Evolutionary conservation across 1,140 invertebrate genomes (phyloP).

Genomic region (Drosophila ercepeae): DNA sequence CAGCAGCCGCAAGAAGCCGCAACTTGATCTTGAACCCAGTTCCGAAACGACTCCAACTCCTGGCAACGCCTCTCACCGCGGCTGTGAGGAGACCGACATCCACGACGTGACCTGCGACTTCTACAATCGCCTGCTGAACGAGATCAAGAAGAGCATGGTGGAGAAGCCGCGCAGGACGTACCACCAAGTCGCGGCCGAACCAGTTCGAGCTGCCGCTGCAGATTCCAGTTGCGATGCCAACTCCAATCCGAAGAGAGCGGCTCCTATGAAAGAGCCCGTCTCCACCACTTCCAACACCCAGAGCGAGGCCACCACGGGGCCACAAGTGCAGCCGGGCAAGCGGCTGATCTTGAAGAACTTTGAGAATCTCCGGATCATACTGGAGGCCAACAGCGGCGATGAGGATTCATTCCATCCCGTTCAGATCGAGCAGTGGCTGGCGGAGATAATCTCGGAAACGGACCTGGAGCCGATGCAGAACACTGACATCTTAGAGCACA

Average conservation of each 20-base stretch:
- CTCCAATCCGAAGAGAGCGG: conserved; percentile 14
- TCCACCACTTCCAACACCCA: conserved; percentile 45
- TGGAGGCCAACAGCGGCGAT: conserved; percentile 71
- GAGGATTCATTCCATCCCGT: conserved; percentile 83
- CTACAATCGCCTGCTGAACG: conserved; percentile 78
- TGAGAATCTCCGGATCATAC: conserved; percentile 74
- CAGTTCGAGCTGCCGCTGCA: conserved; percentile 33
- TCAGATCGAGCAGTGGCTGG: conserved; percentile 86
- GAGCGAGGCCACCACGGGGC: conserved; percentile 30
- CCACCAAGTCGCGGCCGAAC: conserved; percentile 24
- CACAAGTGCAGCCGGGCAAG: conserved; percentile 56
- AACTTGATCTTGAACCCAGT: conserved; percentile 5
- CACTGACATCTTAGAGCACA: conserved; percentile 84
- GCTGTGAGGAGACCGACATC: conserved; percentile 42
- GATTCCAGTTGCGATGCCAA: conserved; percentile 61
- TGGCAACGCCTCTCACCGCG: conserved; percentile 14
- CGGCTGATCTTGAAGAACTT: conserved; percentile 78
- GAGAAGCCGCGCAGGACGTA: conserved; percentile 50
- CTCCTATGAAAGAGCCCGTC: conserved; percentile 23
- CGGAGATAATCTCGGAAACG: conserved; percentile 85
- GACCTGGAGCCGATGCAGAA: conserved; percentile 86
- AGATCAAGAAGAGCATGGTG: conserved; percentile 79
- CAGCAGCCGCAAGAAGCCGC: conserved; percentile 15
- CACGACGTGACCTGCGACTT: conserved; percentile 77
- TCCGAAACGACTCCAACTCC: conserved; percentile 26